Evolutionary conservation across 2,113 vertebrate species (phyloP).

Genomic region (Diadophis punctatus): DNA sequence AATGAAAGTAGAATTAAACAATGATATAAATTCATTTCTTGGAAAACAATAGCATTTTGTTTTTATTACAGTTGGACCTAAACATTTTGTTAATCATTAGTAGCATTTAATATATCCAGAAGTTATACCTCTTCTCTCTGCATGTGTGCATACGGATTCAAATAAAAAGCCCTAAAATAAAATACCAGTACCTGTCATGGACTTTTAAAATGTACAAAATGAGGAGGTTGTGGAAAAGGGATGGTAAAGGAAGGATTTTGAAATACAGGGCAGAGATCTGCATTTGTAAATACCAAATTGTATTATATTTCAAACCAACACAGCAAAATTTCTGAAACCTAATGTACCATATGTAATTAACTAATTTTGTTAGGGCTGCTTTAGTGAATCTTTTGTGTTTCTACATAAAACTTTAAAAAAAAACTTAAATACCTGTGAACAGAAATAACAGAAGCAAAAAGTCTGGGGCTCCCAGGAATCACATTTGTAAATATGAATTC

Average conservation of each 20-base stretch:
- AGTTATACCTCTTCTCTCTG: not conserved
- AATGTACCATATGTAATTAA: not conserved
- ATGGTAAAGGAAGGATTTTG: not conserved
- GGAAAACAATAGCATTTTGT: not conserved
- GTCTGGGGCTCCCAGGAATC: conserved; percentile 91
- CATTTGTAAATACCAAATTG: not conserved
- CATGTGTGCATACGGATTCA: not conserved
- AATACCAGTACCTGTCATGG: not conserved
- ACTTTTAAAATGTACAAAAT: not conserved
- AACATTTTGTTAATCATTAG: not conserved
- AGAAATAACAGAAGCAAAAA: conserved; percentile 97
- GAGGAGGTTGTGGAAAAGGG: not conserved
- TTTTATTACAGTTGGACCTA: not conserved
- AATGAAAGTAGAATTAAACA: not conserved
- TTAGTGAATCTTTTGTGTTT: not conserved
- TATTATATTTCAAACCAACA: not conserved
- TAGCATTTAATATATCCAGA: not conserved
- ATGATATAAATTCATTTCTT: not conserved
- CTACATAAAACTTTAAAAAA: not conserved
- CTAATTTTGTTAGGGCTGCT: not conserved
- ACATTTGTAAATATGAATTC: conserved; percentile 99
- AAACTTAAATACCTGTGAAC: conserved; percentile 86
- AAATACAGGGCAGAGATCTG: not conserved
- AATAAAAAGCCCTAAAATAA: not conserved
- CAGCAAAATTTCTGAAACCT: not conserved